These are phyloP conservation scores for Ophonus ardosiacus DNA, from an alignment of 2,888 invertebrate species.

Conservation along the genomic window DNA sequence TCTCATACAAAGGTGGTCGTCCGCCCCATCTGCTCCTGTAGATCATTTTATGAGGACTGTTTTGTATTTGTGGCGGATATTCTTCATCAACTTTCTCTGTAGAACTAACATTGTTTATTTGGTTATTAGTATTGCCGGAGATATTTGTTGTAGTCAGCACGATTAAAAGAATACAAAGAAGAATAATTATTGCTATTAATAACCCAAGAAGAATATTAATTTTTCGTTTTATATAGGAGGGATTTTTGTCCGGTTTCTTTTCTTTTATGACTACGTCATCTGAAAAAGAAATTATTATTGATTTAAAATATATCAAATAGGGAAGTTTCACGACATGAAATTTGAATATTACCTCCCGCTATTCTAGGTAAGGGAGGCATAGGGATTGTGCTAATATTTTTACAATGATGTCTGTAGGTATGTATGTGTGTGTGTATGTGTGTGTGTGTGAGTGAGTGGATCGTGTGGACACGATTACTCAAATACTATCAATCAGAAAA, in stretches of 20 bases:
- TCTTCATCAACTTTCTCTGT: constrained; percentile 62
- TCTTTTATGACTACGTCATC: neutral
- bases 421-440: no score
- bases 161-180: neutral
- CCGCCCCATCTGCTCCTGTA: constrained; percentile 79
- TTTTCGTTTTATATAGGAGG: neutral
- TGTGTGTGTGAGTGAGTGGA: no score
- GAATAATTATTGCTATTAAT: neutral
- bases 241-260: neutral
- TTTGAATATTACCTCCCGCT: no score
- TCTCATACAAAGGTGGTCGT: constrained; percentile 76
- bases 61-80: neutral
- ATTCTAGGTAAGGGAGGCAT: no score
- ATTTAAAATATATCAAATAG: no score
- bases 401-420: no score
- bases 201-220: neutral
- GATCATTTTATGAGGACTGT: constrained; percentile 42
- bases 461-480: no score
- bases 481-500: no score
- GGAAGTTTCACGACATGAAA: no score
- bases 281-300: neutral
- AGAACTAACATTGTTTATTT: neutral
- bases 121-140: neutral
- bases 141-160: neutral
- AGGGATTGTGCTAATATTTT: no score